These are phyloP conservation scores for Sander lucioperca DNA, from an alignment of 2,113 vertebrate genomes.

Conservation along the genomic window DNA sequence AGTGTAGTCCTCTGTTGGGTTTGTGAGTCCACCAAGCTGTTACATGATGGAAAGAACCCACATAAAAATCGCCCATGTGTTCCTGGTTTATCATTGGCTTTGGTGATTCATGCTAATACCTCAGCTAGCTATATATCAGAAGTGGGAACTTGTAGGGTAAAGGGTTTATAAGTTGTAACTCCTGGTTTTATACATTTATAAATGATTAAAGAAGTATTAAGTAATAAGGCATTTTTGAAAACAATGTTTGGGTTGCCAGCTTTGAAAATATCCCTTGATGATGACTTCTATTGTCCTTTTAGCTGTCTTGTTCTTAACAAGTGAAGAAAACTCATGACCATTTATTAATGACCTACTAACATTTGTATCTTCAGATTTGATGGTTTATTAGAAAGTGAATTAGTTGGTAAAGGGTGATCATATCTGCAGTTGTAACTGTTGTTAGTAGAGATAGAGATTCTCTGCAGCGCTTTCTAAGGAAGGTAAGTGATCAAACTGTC, in stretches of 20 bases:
- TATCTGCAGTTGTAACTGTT: not conserved
- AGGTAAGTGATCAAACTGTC: too few species aligned
- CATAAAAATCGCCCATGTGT: conserved; percentile 39
- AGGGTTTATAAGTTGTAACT: not conserved
- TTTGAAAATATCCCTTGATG: not conserved
- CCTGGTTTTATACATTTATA: not conserved
- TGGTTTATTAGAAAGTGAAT: not conserved
- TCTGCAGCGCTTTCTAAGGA: too few species aligned
- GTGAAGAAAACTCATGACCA: not conserved
- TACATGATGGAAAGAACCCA: conserved; percentile 25
- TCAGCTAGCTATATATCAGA: not conserved
- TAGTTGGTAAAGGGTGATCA: not conserved
- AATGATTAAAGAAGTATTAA: not conserved
- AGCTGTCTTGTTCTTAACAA: not conserved
- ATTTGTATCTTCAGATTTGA: not conserved
- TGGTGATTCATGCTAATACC: conserved; percentile 29
- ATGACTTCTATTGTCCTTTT: not conserved
- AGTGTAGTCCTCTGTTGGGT: conserved; percentile 11
- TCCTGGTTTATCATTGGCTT: conserved; percentile 22
- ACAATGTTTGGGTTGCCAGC: not conserved
- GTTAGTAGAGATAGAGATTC: too few species aligned
- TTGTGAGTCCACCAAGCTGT: conserved; percentile 42
- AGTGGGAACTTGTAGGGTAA: not conserved
- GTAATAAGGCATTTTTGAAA: not conserved
- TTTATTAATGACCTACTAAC: not conserved